Conservation (phyloP, 2,113 vertebrate genomes). For the Percopsis transmontana region DNA sequence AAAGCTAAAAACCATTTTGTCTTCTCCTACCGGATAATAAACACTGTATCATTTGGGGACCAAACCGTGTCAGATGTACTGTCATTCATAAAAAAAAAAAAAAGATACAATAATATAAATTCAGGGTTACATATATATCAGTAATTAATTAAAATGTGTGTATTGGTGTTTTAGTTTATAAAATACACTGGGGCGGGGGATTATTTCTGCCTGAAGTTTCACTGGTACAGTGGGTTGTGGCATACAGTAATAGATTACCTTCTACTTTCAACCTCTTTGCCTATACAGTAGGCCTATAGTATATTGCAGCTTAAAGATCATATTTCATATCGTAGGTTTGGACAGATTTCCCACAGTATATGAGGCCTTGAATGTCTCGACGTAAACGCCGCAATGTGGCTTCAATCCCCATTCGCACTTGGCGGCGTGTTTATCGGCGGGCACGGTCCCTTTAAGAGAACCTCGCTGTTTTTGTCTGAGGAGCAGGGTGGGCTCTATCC, state of each 20-base stretch:
- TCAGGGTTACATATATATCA: too few species aligned
- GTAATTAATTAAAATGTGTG: too few species aligned
- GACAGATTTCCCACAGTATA: not conserved
- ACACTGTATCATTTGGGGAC: too few species aligned
- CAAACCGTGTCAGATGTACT: not conserved
- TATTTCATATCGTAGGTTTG: not conserved
- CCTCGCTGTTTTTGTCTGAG: slow-evolving; percentile 20
- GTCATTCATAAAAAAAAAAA: not conserved
- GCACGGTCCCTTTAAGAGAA: slow-evolving; percentile 71
- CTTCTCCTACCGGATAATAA: not conserved
- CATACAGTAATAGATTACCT: too few species aligned
- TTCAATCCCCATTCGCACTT: not conserved
- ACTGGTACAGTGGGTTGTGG: too few species aligned
- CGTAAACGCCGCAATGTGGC: not conserved
- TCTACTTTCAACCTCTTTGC: too few species aligned
- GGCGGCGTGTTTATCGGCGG: not conserved
- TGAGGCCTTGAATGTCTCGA: not conserved
- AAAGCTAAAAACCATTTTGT: not conserved
- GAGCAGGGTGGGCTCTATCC: slow-evolving; percentile 50
- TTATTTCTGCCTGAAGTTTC: too few species aligned
- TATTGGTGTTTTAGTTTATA: too few species aligned
- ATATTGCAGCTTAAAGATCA: too few species aligned
- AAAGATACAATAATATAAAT: too few species aligned
- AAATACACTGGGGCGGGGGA: too few species aligned
- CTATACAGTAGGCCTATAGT: too few species aligned